These are phyloP conservation scores for Enteromius fasciolatus DNA, from an alignment of 2,797 vertebrate genomes.

Conservation along the genomic window DNA sequence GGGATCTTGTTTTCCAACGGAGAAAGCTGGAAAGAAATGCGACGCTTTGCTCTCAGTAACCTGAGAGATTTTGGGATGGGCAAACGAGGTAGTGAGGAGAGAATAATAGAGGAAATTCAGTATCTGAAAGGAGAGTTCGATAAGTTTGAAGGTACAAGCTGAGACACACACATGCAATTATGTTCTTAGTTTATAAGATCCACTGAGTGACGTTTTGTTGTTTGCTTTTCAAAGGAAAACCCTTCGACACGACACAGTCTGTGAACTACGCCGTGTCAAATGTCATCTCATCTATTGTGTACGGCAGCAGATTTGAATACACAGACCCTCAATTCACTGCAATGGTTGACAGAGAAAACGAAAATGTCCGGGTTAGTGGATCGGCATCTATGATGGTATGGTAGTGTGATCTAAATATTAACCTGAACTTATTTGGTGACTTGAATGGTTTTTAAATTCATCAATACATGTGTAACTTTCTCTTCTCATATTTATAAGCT, in stretches of 20 bases:
- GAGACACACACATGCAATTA: not conserved
- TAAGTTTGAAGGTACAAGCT: conserved; percentile 67
- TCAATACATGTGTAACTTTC: too few relatives aligned
- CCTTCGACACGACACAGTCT: conserved; percentile 54
- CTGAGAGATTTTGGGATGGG: conserved; percentile 79
- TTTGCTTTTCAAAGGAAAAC: conserved; percentile 40
- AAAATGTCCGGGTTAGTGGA: conserved; percentile 48
- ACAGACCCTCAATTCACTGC: conserved; percentile 63
- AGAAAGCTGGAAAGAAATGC: conserved; percentile 76
- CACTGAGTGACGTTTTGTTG: not conserved
- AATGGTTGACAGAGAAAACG: conserved; percentile 63
- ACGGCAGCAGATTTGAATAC: conserved; percentile 76
- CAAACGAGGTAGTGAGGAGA: conserved; percentile 69
- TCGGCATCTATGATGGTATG: conserved; percentile 63
- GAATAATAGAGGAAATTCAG: conserved; percentile 73
- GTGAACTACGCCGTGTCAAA: conserved; percentile 71
- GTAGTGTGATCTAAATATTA: not conserved
- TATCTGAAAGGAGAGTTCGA: conserved; percentile 69
- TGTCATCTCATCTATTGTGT: conserved; percentile 73
- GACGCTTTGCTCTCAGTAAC: conserved; percentile 72
- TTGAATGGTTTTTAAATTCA: too few relatives aligned
- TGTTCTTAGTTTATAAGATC: too few relatives aligned
- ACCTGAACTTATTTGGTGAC: too few relatives aligned
- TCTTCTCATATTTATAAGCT: conserved; percentile 9
- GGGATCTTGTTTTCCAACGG: conserved; percentile 78